Percentiles rank a stretch among this genome's conserved stretches.
phyloP scores from a whole-genome alignment of 1,140 invertebrate genomes.

The Doryteuthis pealeii region DNA sequence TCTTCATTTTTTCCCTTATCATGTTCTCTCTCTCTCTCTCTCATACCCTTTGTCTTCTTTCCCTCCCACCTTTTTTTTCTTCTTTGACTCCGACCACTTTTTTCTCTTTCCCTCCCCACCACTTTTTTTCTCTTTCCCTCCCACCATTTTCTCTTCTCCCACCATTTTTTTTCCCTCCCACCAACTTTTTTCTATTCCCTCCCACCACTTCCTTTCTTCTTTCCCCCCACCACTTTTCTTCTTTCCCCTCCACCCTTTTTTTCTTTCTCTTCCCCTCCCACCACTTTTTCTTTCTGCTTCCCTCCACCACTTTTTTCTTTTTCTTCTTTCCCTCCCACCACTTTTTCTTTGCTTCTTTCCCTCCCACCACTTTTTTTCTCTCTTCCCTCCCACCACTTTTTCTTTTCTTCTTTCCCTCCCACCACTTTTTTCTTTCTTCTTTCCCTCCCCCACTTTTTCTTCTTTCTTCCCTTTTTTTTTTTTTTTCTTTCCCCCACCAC shows the following conservation, averaged over 20 bases:
- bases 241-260: background rate
- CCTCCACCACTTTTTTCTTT: background rate
- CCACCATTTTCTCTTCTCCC: background rate
- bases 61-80: no score
- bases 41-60: no score
- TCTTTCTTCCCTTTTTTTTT: no score
- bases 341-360: background rate
- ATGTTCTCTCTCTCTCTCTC: background rate
- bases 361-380: background rate
- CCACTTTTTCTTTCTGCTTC: background rate
- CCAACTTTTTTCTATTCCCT: background rate
- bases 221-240: background rate
- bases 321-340: background rate
- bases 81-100: no score
- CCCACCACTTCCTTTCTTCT: background rate
- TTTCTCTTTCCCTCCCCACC: no score
- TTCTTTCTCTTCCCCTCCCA: background rate
- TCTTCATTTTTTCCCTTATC: background rate
- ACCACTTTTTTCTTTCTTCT: background rate
- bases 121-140: background rate
- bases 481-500: no score
- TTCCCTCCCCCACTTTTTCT: background rate
- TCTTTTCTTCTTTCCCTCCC: constrained; percentile 1
- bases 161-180: background rate
- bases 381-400: background rate